These are phyloP conservation scores for Micrastur ruficollis DNA, from an alignment of 2,797 vertebrate genomes.

Conservation along the genomic window DNA sequence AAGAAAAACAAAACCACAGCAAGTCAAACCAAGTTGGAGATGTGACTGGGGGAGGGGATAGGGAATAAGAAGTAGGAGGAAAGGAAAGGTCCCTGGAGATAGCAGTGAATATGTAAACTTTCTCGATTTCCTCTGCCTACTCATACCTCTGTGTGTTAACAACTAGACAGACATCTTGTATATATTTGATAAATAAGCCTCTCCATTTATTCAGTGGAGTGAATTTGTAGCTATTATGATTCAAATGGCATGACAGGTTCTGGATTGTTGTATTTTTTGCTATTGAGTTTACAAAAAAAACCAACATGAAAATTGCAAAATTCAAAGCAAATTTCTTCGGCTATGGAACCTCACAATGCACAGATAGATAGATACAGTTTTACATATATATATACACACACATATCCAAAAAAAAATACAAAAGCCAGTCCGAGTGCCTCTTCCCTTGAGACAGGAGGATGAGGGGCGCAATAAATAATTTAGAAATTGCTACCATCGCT, in stretches of 20 bases:
- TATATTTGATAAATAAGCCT: constrained; percentile 81
- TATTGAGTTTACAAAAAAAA: constrained; percentile 65
- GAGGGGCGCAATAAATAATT: constrained; percentile 72
- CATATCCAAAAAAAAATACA: background rate
- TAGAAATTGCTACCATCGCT: constrained; percentile 68
- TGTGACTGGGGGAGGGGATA: background rate
- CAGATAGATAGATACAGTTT: constrained; percentile 39
- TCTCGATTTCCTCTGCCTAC: constrained; percentile 72
- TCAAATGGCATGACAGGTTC: constrained; percentile 80
- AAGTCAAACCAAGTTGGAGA: constrained; percentile 32
- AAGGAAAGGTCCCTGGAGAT: constrained; percentile 54
- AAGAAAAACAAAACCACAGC: background rate
- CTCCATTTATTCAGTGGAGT: constrained; percentile 78
- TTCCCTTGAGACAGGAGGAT: constrained; percentile 58
- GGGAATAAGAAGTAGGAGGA: constrained; percentile 36
- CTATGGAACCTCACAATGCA: constrained; percentile 51
- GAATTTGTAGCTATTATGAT: constrained; percentile 83
- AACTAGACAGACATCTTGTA: constrained; percentile 77
- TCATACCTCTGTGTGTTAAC: constrained; percentile 73
- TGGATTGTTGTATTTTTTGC: constrained; percentile 68
- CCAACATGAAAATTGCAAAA: constrained; percentile 58
- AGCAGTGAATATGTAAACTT: constrained; percentile 68
- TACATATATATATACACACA: background rate
- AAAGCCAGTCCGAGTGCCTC: constrained; percentile 9
- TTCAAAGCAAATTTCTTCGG: constrained; percentile 72